phyloP scores from a whole-genome alignment of 2,113 vertebrate genomes.

The Psephotus haematonotus region DNA sequence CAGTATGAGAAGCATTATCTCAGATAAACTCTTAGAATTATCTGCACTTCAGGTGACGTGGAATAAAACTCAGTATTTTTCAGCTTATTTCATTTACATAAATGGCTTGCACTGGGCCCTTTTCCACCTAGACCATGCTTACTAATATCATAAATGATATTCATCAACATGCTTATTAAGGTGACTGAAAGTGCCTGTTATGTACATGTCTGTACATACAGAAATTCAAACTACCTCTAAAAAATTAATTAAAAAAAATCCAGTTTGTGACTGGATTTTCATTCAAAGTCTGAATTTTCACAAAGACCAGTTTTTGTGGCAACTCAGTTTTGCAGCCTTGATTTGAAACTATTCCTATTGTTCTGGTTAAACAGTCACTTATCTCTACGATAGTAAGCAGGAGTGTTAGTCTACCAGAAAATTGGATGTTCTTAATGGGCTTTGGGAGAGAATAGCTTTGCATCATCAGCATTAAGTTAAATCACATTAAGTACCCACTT shows the following conservation, averaged over 20 bases:
- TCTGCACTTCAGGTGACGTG: background rate
- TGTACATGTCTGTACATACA: background rate
- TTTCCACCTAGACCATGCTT: background rate
- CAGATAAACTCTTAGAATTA: background rate
- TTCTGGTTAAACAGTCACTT: slow-evolving; percentile 50
- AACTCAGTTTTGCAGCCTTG: background rate
- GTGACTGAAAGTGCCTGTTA: background rate
- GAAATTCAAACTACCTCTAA: background rate
- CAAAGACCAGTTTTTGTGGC: background rate
- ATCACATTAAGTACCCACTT: slow-evolving; percentile 47
- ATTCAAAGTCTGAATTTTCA: background rate
- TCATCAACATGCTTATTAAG: background rate
- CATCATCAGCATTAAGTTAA: slow-evolving; percentile 62
- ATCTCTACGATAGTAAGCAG: slow-evolving; percentile 38
- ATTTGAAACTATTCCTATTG: slow-evolving; percentile 17
- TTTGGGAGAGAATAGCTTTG: slow-evolving; percentile 54
- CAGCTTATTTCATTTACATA: background rate
- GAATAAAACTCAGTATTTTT: background rate
- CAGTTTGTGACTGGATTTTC: background rate
- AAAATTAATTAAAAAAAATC: background rate
- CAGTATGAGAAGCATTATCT: background rate
- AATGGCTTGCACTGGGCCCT: background rate
- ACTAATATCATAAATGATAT: background rate
- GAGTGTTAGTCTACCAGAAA: slow-evolving; percentile 54
- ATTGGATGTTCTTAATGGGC: slow-evolving; percentile 58